Base-by-base conservation (phyloP, 1,140 invertebrate species). In the Drosophila dunni region DNA sequence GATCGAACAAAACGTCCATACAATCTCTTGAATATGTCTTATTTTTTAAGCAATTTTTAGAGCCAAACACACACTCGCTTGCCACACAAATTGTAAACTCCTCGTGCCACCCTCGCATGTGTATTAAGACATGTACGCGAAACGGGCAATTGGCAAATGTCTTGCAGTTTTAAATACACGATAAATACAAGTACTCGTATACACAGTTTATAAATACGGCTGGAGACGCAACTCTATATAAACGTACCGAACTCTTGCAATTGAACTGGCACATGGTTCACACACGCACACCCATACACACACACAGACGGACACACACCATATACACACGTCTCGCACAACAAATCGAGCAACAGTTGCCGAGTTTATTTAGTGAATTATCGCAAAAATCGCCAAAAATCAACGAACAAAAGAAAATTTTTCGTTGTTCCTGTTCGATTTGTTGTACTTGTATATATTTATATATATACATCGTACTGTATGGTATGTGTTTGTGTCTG, bases 91-190 rank as follows among this genome's bases (percentile, higher is more conserved):
- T 53, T 10, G 8, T 10, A 5, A 29, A 60, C 9, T 17, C n/a
- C 15, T 29, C 1, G 1, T 38, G n/a, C 64, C 29, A 45, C 72
- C 68, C 81, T 81, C 79, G 79, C 70, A 60, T 48, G 63, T 62
- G 33, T 56, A 56, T 56, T 56, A 36, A 56, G 53, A 56, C 53
- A 56, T 40, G n/a, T 5, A 56, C 15, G 53, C 17, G n/a, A 51
- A 44, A 56, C 51, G 84, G 81, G 64, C 73, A 67, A 79, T 72
- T 72, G 73, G 77, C 61, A 80, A 84, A 84, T 84, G 77, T 74
- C 61, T 53, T 65, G 51, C 62, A 44, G 36, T 45, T 13, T 58
- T 17, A 45, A 58, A 58, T 51, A 46, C 29, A 46, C 17, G 15
- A 64, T 50, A 29, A 50, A 57, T 60, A 51, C 33, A 33, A 17